Conservation (phyloP, 1,140 invertebrate species). For the Proctacanthus coquilletti region DNA sequence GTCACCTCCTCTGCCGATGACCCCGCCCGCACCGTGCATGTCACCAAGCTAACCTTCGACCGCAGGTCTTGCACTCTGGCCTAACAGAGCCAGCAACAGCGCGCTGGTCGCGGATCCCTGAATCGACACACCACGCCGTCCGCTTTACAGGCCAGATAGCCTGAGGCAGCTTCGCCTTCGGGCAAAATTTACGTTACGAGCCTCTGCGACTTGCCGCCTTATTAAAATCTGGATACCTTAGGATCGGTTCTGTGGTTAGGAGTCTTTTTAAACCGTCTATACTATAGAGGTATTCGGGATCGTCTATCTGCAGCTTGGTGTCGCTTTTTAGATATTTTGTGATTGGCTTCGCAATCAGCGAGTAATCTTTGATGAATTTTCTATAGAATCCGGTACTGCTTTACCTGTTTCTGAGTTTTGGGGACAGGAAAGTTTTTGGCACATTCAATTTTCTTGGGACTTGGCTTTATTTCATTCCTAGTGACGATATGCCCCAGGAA, state of each 20-base stretch:
- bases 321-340: constrained; percentile 10
- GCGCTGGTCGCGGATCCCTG: too few relatives aligned
- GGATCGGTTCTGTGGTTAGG: constrained; percentile 18
- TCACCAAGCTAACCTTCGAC: too few relatives aligned
- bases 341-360: constrained; percentile 11
- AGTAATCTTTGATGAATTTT: constrained; percentile 15
- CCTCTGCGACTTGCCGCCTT: too few relatives aligned
- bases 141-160: too few relatives aligned
- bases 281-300: too few relatives aligned
- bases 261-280: constrained; percentile 13
- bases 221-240: constrained; percentile 17
- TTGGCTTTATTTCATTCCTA: constrained; percentile 10
- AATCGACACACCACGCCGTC: too few relatives aligned
- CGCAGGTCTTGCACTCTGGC: too few relatives aligned
- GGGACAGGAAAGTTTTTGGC: constrained; percentile 13
- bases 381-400: constrained; percentile 14
- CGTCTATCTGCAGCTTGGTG: constrained; percentile 14
- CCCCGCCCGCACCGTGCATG: too few relatives aligned
- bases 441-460: constrained; percentile 12
- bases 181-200: too few relatives aligned
- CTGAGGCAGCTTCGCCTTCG: too few relatives aligned
- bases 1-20: too few relatives aligned
- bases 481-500: constrained; percentile 24
- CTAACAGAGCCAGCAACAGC: too few relatives aligned
- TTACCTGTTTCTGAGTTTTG: constrained; percentile 13